Evolutionary conservation across 1,140 invertebrate genomes (phyloP), one percentile per base, ranked within the genome.

Genomic region (Ips typographus): DNA sequence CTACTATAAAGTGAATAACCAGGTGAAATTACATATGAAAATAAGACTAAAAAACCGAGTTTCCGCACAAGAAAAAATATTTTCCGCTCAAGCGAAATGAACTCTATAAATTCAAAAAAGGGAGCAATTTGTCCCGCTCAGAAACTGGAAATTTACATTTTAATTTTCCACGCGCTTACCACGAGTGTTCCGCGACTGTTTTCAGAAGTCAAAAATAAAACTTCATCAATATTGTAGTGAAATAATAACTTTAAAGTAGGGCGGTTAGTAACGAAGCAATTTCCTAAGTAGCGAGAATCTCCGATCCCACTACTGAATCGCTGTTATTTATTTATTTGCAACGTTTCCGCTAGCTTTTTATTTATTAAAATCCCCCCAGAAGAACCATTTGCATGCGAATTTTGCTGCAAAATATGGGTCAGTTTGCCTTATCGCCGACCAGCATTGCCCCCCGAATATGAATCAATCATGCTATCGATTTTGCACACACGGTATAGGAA

Each of bases 381-480:
- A 42, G 38, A 55, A 68, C 57, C 65, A 57, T 60, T 59, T 60
- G 57, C 58, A 68, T 68, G 41, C 56, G 65, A 68, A 68, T 68
- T 53, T 60, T 38, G 7, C n/a, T 4, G 42, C 56, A 55, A 68
- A 68, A 68, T 68, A 68, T 55, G 57, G 65, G 65, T 68, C 65
- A 68, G 55, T 68, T 51, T 68, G 39, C 65, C 57, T 68, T 68
- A 68, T 68, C 65, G 65, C 43, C 57, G 52, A 56, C 65, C 39
- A 60, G 40, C 65, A 68, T 68, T 60, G 65, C 65, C 49, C 22
- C 55, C 53, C 55, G 47, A 60, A 68, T 68, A 60, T 68, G 65
- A 68, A 68, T 68, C 65, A 68, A 68, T 68, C 65, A 68, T 68
- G 42, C 40, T 68, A 68, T 68, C 65, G 65, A 60, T 68, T 42